These are phyloP conservation scores for Lates calcarifer DNA, from an alignment of 2,113 vertebrate genomes.

Conservation along the genomic window DNA sequence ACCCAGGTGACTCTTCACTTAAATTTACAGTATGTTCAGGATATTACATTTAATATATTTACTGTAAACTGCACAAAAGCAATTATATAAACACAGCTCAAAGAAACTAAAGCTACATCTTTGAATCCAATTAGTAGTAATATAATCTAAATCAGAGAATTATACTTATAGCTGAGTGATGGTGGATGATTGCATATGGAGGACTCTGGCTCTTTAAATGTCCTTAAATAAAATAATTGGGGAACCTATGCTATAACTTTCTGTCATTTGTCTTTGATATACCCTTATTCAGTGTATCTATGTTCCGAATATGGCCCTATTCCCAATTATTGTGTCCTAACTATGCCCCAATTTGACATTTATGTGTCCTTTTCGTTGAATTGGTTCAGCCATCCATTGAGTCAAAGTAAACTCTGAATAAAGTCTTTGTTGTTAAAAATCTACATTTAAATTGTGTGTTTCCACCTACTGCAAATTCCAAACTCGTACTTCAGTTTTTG, in stretches of 20 bases:
- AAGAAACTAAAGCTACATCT: not conserved
- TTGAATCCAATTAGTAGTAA: not conserved
- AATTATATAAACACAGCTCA: not conserved
- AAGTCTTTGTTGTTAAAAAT: conserved; percentile 47
- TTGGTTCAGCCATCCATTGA: conserved; percentile 12
- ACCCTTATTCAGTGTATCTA: conserved; percentile 8
- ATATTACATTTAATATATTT: not conserved
- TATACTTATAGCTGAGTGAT: not conserved
- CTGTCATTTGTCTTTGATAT: conserved; percentile 11
- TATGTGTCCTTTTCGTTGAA: conserved; percentile 38
- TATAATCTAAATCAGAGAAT: not conserved
- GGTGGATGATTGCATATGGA: not conserved
- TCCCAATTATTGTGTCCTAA: conserved; percentile 27
- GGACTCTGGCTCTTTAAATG: not conserved
- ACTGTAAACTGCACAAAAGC: not conserved
- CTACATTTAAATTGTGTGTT: conserved; percentile 61
- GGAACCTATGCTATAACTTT: not conserved
- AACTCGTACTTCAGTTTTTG: conserved; percentile 51
- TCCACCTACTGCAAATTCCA: conserved; percentile 62
- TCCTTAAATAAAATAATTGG: conserved; percentile 21
- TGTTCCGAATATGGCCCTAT: not conserved
- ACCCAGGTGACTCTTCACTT: no score
- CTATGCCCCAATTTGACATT: conserved; percentile 53
- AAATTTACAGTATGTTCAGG: not conserved
- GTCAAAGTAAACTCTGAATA: conserved; percentile 24